Base-by-base conservation (phyloP, 2,888 invertebrate genomes). In the Drosophila suboccidentalis region DNA sequence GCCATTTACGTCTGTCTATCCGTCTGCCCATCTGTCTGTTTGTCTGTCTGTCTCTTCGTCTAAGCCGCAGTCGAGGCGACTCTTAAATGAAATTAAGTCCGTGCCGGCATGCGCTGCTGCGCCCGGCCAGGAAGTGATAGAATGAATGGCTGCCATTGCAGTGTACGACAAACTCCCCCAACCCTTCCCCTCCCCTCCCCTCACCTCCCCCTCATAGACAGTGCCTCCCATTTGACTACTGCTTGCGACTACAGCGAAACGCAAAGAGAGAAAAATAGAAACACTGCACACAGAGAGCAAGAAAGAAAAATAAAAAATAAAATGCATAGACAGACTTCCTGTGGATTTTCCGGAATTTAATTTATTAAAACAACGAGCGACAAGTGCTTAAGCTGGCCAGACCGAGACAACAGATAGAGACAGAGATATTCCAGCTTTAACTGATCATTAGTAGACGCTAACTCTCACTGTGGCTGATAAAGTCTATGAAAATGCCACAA, bases 261-360 rank as follows among this genome's bases (percentile, higher is more conserved):
- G 46, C 67, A 17, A 46, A 15, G 26, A 36, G 70, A 47, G 71
- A 61, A 39, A 47, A 15, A 55, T 55, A 53, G 57, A 55, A 72
- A 77, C 75, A 41, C 17, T 6, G 32, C 39, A 78, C 29, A 64
- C 8, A 26, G 47, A 39, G 29, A 17, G 53, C 32, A 11, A 61
- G 10, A 29, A 6, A 57, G 19, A 39, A n/a, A 44, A 15, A 57
- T 57, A 59, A 47, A 59, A 64, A 71, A 81, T 49, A 69, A 62
- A 75, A 69, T 81, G 82, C 79, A 89, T 91, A 90, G 91, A 91
- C 91, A 85, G 91, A 90, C 91, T 91, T 92, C 91, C 91, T 90
- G 91, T 84, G 91, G 92, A 91, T 91, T 91, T 90, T 86, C 90
- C 92, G 82, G 90, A 91, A 92, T 91, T 92, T 92, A 91, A 91